Conservation (phyloP, 1,140 invertebrate genomes). For the Littorina saxatilis region DNA sequence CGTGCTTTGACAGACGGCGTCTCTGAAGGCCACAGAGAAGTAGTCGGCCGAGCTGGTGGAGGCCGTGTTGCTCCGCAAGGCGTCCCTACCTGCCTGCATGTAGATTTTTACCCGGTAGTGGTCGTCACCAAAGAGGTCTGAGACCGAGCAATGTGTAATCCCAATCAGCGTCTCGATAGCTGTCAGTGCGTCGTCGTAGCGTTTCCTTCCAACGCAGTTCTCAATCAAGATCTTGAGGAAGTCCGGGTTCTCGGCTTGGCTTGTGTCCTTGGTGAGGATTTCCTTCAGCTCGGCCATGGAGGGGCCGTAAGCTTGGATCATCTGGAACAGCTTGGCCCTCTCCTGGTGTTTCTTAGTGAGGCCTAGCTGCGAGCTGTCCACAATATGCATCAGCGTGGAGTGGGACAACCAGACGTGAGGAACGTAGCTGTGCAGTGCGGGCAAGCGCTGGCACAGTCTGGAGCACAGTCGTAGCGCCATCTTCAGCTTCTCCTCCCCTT, state of each 20-base stretch:
- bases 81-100: background rate
- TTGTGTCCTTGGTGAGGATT: background rate
- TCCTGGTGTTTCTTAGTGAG: background rate
- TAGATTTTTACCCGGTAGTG: slow-evolving; percentile 13
- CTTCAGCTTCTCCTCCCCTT: slow-evolving; percentile 2
- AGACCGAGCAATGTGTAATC: background rate
- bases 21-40: background rate
- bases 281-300: background rate
- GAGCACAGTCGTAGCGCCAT: background rate
- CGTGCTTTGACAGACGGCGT: background rate
- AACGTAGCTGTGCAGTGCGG: background rate
- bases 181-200: background rate
- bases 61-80: background rate
- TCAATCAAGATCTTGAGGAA: slow-evolving; percentile 1
- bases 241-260: background rate
- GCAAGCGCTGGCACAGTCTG: background rate
- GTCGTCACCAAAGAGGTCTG: background rate
- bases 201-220: slow-evolving; percentile 1
- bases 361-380: background rate
- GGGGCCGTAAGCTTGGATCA: background rate
- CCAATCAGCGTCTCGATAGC: background rate
- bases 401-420: background rate
- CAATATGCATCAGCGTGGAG: background rate
- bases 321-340: background rate
- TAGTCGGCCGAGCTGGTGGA: background rate